Conservation (phyloP, 2,888 invertebrate species). For the Phalangium opilio region DNA sequence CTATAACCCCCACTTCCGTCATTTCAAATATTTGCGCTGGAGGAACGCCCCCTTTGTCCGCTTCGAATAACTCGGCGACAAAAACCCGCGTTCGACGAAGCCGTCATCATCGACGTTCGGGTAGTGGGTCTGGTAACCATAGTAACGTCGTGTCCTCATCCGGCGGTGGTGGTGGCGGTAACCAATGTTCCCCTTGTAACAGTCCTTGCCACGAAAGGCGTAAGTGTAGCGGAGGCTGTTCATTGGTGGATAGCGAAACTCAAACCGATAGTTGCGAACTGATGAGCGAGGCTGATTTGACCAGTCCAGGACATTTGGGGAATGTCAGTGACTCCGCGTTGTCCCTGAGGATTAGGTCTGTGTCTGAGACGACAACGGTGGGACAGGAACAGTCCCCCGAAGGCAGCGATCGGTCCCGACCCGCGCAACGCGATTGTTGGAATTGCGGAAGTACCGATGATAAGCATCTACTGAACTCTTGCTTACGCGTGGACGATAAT, state of each 20-base stretch:
- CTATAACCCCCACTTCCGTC: too few relatives aligned
- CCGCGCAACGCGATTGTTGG: slow-evolving; percentile 3
- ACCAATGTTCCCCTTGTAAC: slow-evolving; percentile 8
- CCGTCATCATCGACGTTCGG: slow-evolving; percentile 30
- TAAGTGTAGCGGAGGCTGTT: slow-evolving; percentile 7
- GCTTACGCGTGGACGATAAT: background rate
- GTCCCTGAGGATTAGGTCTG: slow-evolving; percentile 25
- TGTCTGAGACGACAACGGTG: slow-evolving; percentile 19
- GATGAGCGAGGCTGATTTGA: slow-evolving; percentile 41
- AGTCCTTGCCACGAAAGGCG: slow-evolving; percentile 5
- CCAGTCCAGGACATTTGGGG: slow-evolving; percentile 29
- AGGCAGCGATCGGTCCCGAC: slow-evolving; percentile 2
- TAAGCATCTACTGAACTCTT: too few relatives aligned
- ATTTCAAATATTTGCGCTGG: slow-evolving; percentile 6
- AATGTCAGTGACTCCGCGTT: too few relatives aligned
- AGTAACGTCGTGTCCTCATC: slow-evolving; percentile 11
- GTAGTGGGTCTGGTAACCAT: slow-evolving; percentile 25
- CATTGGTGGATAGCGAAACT: slow-evolving; percentile 42
- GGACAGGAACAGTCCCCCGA: background rate
- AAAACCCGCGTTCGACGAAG: slow-evolving; percentile 25
- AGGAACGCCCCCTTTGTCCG: slow-evolving; percentile 23
- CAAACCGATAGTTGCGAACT: slow-evolving; percentile 47
- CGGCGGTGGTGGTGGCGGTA: background rate
- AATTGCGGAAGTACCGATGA: background rate
- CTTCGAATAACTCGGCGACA: slow-evolving; percentile 19